A percentile compares a stretch with the other conserved stretches of the same genome.
Conservation (phyloP, 1,140 invertebrate species). For the Latrodectus geometricus region DNA sequence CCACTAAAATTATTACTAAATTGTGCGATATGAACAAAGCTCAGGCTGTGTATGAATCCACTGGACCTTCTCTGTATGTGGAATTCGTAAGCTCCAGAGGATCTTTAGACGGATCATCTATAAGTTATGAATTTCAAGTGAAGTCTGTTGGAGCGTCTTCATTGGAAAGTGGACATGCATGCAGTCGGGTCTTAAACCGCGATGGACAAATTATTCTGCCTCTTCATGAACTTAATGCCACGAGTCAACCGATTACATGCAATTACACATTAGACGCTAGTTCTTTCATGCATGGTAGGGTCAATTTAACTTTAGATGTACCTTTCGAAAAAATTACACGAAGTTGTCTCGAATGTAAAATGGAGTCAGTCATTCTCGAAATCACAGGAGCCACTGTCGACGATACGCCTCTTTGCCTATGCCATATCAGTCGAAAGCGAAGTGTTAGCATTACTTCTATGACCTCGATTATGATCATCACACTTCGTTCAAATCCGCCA, state of each 20-base stretch:
- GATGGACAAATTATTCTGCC: slow-evolving; percentile 46
- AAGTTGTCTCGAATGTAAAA: slow-evolving; percentile 58
- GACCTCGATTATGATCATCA: slow-evolving; percentile 43
- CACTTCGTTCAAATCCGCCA: slow-evolving; percentile 37
- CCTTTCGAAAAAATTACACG: slow-evolving; percentile 62
- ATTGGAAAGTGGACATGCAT: slow-evolving; percentile 52
- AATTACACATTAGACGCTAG: slow-evolving; percentile 63
- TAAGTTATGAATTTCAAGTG: slow-evolving; percentile 64
- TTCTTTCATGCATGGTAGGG: slow-evolving; percentile 61
- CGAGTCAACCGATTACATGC: slow-evolving; percentile 56
- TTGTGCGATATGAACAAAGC: slow-evolving; percentile 64
- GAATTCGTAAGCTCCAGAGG: slow-evolving; percentile 62
- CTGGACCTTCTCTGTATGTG: slow-evolving; percentile 61
- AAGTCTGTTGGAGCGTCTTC: slow-evolving; percentile 61
- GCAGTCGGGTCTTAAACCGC: slow-evolving; percentile 28
- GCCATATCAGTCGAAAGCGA: slow-evolving; percentile 38
- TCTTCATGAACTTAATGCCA: slow-evolving; percentile 50
- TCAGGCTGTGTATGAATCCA: slow-evolving; percentile 61
- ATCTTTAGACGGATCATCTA: slow-evolving; percentile 64
- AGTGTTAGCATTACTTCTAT: slow-evolving; percentile 47
- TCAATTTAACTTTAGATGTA: slow-evolving; percentile 62
- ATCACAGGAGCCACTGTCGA: slow-evolving; percentile 56
- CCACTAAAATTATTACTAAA: slow-evolving; percentile 63
- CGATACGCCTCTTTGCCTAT: slow-evolving; percentile 59
- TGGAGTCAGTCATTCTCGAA: slow-evolving; percentile 53